phyloP scores from a whole-genome alignment of 2,797 vertebrate species.

The Cygnus olor region DNA sequence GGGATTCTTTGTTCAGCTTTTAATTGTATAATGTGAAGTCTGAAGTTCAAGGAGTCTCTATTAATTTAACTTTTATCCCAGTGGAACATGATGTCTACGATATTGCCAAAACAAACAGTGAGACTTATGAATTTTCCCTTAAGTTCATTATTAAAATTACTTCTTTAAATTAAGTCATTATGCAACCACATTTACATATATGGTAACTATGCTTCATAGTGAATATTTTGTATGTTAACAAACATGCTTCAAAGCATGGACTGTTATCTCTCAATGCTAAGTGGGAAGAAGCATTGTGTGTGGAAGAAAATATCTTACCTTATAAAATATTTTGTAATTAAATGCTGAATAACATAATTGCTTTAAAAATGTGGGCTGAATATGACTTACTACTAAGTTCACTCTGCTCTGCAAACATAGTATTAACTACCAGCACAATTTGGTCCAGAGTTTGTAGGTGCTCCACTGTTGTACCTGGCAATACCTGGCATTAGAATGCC shows the following conservation, averaged over 20 bases:
- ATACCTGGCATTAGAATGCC: not conserved
- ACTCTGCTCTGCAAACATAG: not conserved
- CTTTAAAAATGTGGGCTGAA: not conserved
- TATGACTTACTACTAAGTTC: not conserved
- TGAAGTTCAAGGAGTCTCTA: not conserved
- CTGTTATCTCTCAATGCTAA: not conserved
- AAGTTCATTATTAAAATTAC: conserved; percentile 42
- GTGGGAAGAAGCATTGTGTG: not conserved
- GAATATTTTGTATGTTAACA: not conserved
- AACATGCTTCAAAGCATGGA: not conserved
- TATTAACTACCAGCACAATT: not conserved
- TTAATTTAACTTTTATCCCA: conserved; percentile 16
- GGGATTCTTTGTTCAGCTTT: not conserved
- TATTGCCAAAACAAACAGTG: conserved; percentile 45
- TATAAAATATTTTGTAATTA: not conserved
- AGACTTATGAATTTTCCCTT: conserved; percentile 41
- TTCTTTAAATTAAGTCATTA: conserved; percentile 45
- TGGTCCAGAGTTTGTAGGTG: not conserved
- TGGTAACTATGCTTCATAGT: not conserved
- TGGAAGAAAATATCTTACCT: not conserved
- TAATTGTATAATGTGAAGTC: not conserved
- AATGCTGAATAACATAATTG: not conserved
- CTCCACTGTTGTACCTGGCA: not conserved
- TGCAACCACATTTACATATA: conserved; percentile 2
- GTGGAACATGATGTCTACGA: not conserved